These are phyloP conservation scores for Deroptyus accipitrinus DNA, from an alignment of 2,113 vertebrate species.

Conservation along the genomic window DNA sequence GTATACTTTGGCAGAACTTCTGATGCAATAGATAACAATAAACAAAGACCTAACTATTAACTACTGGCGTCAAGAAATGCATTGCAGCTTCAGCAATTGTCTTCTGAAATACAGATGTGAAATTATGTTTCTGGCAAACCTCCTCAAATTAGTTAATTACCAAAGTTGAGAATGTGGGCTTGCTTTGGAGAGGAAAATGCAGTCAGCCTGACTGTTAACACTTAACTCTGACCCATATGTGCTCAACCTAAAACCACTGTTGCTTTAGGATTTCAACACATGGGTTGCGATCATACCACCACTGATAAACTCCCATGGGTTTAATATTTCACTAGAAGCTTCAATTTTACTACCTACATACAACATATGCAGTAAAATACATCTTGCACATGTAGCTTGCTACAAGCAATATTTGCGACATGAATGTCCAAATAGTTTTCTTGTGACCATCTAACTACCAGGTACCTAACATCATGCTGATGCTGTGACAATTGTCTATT, in stretches of 20 bases:
- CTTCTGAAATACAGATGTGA: not conserved
- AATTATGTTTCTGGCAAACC: not conserved
- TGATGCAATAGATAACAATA: not conserved
- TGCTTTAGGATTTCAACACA: not conserved
- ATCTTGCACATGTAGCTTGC: not conserved
- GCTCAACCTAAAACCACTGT: not conserved
- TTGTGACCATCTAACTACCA: not conserved
- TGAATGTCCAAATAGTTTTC: fast-evolving
- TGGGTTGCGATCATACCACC: not conserved
- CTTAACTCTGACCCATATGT: not conserved
- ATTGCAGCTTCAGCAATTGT: not conserved
- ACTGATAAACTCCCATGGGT: not conserved
- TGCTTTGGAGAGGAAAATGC: not conserved
- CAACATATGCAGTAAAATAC: not conserved
- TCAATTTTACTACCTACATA: not conserved
- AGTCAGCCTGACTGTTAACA: not conserved
- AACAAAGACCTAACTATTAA: conserved; percentile 7
- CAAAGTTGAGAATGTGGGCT: not conserved
- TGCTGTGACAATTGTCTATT: not conserved
- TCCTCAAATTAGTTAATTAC: not conserved
- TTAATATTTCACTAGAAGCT: not conserved
- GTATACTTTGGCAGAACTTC: not conserved
- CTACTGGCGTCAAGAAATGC: not conserved
- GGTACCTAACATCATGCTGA: not conserved
- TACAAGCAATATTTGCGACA: not conserved